These are phyloP conservation scores for Eubasilissa splendida DNA, from an alignment of 2,888 invertebrate species.

Conservation along the genomic window DNA sequence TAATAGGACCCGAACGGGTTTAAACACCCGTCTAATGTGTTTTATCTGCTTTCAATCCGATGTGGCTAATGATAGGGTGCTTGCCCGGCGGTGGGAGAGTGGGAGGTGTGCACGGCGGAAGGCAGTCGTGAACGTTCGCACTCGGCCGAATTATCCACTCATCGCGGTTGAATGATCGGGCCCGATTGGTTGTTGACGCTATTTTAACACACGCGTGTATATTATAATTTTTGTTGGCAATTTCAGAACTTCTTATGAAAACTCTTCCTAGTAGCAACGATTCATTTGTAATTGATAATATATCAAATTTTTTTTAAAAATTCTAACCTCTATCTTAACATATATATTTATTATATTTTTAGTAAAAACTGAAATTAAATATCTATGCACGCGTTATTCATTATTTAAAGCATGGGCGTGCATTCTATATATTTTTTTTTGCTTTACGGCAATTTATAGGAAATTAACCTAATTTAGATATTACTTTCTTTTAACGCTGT, in stretches of 20 bases:
- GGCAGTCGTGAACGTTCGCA: conserved; percentile 40
- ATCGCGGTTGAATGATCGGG: conserved; percentile 32
- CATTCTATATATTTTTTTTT: too few relatives aligned
- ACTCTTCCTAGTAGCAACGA: too few relatives aligned
- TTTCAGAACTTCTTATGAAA: not conserved
- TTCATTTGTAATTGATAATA: too few relatives aligned
- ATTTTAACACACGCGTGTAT: not conserved
- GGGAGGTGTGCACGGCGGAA: conserved; percentile 12
- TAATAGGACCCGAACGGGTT: conserved; percentile 17
- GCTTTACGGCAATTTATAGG: too few relatives aligned
- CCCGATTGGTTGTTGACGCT: conserved; percentile 14
- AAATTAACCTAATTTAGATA: too few relatives aligned
- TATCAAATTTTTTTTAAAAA: too few relatives aligned
- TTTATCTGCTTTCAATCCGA: conserved; percentile 45
- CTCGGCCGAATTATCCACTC: conserved; percentile 39
- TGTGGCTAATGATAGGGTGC: conserved; percentile 45
- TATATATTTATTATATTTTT: too few relatives aligned
- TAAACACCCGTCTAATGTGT: conserved; percentile 41
- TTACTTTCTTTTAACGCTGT: too few relatives aligned
- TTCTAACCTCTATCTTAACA: too few relatives aligned
- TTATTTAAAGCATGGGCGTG: too few relatives aligned
- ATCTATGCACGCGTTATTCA: too few relatives aligned
- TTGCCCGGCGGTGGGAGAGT: not conserved
- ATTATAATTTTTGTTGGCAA: not conserved
- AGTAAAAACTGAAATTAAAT: too few relatives aligned